A percentile compares a stretch with the other conserved stretches of the same genome.
phyloP scores from a whole-genome alignment of 2,113 vertebrate genomes.

The Lophochroa leadbeateri region DNA sequence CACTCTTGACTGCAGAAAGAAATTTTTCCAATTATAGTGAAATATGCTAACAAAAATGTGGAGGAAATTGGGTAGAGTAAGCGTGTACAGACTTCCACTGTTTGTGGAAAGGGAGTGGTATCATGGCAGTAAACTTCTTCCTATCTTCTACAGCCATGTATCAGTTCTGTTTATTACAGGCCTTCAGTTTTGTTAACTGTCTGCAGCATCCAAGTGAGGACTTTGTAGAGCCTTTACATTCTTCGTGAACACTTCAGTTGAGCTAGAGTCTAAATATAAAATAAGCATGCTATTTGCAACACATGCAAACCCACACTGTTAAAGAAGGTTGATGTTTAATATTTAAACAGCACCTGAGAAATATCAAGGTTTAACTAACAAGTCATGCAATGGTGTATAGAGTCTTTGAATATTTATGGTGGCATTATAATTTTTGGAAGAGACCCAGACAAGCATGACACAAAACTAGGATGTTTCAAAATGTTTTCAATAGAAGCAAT shows the following conservation, averaged over 20 bases:
- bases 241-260: background rate
- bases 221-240: background rate
- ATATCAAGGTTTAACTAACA: slow-evolving; percentile 67
- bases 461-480: slow-evolving; percentile 45
- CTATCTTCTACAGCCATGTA: fast-evolving
- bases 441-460: slow-evolving; percentile 49
- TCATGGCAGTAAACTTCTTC: background rate
- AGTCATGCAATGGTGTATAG: slow-evolving; percentile 16
- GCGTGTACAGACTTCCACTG: background rate
- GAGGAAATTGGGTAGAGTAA: background rate
- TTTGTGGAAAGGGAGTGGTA: background rate
- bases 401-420: slow-evolving; percentile 68
- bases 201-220: background rate
- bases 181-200: background rate
- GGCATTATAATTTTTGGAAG: slow-evolving; percentile 62
- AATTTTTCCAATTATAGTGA: background rate
- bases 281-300: background rate
- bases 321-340: slow-evolving; percentile 51
- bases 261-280: background rate
- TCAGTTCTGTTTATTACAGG: background rate
- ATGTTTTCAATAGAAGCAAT: slow-evolving; percentile 1
- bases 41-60: background rate
- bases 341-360: slow-evolving; percentile 54
- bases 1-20: background rate
- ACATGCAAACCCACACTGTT: slow-evolving; percentile 4